A percentile compares a stretch with the other conserved stretches of the same genome.
Conservation (phyloP, 2,888 invertebrate species). For the Clitarchus hookeri region DNA sequence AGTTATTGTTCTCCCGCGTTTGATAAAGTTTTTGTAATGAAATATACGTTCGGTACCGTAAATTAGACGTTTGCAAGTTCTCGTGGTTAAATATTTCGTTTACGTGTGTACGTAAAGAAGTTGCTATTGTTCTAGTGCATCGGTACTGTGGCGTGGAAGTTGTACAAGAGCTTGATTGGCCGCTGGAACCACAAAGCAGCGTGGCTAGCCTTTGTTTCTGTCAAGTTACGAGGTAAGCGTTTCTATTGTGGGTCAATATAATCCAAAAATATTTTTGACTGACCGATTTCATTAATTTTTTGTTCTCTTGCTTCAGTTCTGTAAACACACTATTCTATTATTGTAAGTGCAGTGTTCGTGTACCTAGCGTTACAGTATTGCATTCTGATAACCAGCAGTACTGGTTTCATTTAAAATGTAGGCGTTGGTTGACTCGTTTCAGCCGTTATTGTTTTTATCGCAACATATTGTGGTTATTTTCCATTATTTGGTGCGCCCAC, state of each 20-base stretch:
- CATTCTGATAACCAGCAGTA: no score
- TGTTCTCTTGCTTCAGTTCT: not conserved
- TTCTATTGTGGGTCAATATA: conserved; percentile 43
- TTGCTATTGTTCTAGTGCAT: not conserved
- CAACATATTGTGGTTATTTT: no score
- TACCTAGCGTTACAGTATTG: no score
- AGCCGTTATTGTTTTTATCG: no score
- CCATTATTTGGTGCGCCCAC: no score
- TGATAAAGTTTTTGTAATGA: conserved; percentile 41
- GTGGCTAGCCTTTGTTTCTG: conserved; percentile 46
- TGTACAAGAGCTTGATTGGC: conserved; percentile 35
- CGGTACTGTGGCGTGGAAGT: conserved; percentile 16
- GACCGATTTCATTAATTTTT: conserved; percentile 31
- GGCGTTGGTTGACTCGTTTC: no score
- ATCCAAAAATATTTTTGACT: conserved; percentile 40
- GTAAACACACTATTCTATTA: no score
- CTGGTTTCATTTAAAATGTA: no score
- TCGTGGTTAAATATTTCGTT: not conserved
- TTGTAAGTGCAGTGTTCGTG: no score
- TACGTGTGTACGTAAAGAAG: not conserved
- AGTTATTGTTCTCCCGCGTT: conserved; percentile 43
- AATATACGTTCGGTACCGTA: not conserved
- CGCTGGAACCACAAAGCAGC: conserved; percentile 45
- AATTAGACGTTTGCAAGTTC: not conserved
- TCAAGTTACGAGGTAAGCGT: conserved; percentile 44